Percentiles rank a stretch among this genome's conserved stretches.
Evolutionary conservation across 2,797 vertebrate genomes (phyloP).

Genomic region (Dryobates pubescens): DNA sequence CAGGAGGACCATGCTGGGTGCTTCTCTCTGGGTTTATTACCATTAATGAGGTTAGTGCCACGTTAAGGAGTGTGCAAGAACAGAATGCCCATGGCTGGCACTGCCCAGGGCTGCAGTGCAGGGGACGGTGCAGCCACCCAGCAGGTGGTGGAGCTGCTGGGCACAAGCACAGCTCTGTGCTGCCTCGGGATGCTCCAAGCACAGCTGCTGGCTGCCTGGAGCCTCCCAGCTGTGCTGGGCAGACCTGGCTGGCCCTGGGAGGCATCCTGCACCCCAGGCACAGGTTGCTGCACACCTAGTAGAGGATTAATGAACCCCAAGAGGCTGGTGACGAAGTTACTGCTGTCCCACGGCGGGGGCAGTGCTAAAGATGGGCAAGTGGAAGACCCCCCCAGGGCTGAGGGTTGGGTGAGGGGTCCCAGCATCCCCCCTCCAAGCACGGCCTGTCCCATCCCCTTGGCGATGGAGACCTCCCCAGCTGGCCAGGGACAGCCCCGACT

Average conservation of each 20-base stretch:
- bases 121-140: rapidly evolving
- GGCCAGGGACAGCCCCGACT: neutral
- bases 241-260: neutral
- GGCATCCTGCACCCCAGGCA: neutral
- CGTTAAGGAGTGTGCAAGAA: rapidly evolving
- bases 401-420: neutral
- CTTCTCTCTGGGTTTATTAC: slow-evolving; percentile 32
- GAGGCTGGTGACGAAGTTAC: neutral
- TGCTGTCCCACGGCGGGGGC: neutral
- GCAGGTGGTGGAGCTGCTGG: neutral
- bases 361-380: neutral
- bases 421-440: neutral
- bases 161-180: too few relatives aligned
- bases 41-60: neutral
- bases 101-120: neutral
- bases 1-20: rapidly evolving
- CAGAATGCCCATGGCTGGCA: rapidly evolving
- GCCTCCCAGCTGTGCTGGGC: neutral
- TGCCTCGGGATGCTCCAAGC: neutral
- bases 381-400: neutral
- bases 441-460: rapidly evolving
- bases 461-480: rapidly evolving
- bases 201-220: neutral
- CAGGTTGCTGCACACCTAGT: neutral
- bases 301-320: neutral